phyloP scores from a whole-genome alignment of 2,888 invertebrate species.

The Drosophila pullipes region DNA sequence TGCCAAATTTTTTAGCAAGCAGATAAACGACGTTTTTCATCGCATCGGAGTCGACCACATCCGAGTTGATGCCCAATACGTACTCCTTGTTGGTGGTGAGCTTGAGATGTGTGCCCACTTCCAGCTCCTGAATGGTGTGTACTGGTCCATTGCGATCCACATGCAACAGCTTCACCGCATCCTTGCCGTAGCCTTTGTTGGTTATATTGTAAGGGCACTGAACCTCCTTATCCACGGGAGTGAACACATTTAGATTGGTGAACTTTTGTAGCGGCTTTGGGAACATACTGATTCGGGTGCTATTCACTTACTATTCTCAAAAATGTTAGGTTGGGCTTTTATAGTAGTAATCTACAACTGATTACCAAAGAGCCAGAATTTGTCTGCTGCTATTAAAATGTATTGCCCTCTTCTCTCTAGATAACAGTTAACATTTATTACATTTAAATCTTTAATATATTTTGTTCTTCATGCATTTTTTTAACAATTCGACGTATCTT shows the following conservation, averaged over 20 bases:
- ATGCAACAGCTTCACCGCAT: slow-evolving; percentile 90
- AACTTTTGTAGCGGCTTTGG: slow-evolving; percentile 67
- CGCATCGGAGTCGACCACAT: slow-evolving; percentile 93
- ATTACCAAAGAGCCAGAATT: neutral
- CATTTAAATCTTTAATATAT: neutral
- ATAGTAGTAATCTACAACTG: slow-evolving; percentile 4
- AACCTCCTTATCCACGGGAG: slow-evolving; percentile 8
- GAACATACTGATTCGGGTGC: slow-evolving; percentile 62
- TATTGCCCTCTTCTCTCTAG: neutral
- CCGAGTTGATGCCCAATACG: slow-evolving; percentile 89
- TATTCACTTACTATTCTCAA: slow-evolving; percentile 19
- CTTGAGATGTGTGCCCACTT: slow-evolving; percentile 90
- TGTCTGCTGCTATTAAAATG: neutral
- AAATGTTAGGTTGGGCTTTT: slow-evolving; percentile 6
- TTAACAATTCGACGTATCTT: neutral
- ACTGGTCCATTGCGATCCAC: slow-evolving; percentile 89
- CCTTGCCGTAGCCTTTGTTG: slow-evolving; percentile 88
- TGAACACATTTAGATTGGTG: slow-evolving; percentile 2
- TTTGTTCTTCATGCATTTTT: neutral
- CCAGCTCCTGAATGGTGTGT: slow-evolving; percentile 91
- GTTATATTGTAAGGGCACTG: slow-evolving; percentile 73
- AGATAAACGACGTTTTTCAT: slow-evolving; percentile 94
- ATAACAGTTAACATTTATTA: neutral
- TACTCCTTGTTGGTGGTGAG: slow-evolving; percentile 90
- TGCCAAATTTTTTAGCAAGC: slow-evolving; percentile 91